Conservation (phyloP, 2,888 invertebrate species). For the Rhagium mordax region DNA sequence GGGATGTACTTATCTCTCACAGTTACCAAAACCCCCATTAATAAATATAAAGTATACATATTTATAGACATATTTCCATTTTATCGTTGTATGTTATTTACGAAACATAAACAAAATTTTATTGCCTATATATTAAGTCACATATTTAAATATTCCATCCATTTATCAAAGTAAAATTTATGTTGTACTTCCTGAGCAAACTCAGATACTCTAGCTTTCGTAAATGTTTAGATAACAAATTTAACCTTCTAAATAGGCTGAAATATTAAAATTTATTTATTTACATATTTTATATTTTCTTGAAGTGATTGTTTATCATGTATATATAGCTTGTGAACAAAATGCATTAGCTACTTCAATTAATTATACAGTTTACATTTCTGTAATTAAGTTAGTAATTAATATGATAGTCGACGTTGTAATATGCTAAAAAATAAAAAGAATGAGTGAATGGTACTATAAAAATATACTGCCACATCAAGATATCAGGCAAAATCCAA, state of each 20-base stretch:
- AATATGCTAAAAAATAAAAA: too few relatives aligned
- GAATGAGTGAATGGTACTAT: too few relatives aligned
- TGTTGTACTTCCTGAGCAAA: slow-evolving; percentile 26
- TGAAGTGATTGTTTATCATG: background rate
- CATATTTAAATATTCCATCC: slow-evolving; percentile 21
- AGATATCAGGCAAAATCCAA: too few relatives aligned
- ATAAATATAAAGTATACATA: slow-evolving; percentile 3
- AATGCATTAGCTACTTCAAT: background rate
- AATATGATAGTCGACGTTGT: too few relatives aligned
- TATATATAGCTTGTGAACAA: background rate
- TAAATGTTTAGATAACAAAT: slow-evolving; percentile 17
- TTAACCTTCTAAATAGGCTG: slow-evolving; percentile 13
- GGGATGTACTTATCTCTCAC: too few relatives aligned
- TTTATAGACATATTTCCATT: slow-evolving; percentile 17
- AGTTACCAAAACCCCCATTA: background rate
- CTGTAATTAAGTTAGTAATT: too few relatives aligned
- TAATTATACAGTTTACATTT: background rate
- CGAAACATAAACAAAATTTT: slow-evolving; percentile 29
- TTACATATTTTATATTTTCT: background rate
- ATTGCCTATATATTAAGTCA: slow-evolving; percentile 29
- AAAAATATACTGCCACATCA: too few relatives aligned
- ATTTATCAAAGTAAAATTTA: slow-evolving; percentile 34
- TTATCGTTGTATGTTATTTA: background rate
- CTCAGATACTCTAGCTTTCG: slow-evolving; percentile 15
- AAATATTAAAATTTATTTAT: slow-evolving; percentile 1